These are phyloP conservation scores for Petroica traversi DNA, from an alignment of 2,113 vertebrate species.

Conservation along the genomic window DNA sequence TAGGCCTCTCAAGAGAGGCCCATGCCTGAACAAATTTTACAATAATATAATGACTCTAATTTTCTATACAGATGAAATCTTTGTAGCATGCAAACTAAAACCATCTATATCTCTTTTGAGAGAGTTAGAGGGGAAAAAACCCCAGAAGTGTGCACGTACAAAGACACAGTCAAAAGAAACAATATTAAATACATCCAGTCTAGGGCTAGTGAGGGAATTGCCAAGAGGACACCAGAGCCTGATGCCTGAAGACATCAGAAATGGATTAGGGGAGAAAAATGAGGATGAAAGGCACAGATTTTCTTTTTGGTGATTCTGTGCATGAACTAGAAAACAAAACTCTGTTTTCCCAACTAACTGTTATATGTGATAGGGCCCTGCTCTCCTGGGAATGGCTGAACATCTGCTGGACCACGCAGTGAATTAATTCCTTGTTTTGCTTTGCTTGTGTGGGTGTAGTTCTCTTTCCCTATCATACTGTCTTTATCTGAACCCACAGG, in stretches of 20 bases:
- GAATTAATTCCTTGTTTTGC: neutral
- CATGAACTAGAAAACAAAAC: neutral
- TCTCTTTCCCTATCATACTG: neutral
- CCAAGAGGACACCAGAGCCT: neutral
- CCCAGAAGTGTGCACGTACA: neutral
- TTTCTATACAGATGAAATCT: neutral
- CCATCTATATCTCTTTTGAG: neutral
- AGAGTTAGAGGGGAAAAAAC: neutral
- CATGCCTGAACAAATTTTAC: neutral
- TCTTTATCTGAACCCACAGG: neutral
- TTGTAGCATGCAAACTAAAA: neutral
- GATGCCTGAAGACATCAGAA: neutral
- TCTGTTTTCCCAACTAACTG: neutral
- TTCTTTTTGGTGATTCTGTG: neutral
- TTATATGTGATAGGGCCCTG: neutral
- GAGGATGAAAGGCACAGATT: neutral
- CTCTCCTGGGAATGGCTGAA: neutral
- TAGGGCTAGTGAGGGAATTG: neutral
- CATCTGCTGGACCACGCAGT: neutral
- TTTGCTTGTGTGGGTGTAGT: neutral
- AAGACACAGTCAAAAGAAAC: neutral
- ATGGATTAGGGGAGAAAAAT: neutral
- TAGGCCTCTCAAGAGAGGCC: neutral
- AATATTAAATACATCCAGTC: neutral
- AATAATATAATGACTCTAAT: neutral